phyloP scores from a whole-genome alignment of 2,888 invertebrate species.

The Schizaphis graminum region DNA sequence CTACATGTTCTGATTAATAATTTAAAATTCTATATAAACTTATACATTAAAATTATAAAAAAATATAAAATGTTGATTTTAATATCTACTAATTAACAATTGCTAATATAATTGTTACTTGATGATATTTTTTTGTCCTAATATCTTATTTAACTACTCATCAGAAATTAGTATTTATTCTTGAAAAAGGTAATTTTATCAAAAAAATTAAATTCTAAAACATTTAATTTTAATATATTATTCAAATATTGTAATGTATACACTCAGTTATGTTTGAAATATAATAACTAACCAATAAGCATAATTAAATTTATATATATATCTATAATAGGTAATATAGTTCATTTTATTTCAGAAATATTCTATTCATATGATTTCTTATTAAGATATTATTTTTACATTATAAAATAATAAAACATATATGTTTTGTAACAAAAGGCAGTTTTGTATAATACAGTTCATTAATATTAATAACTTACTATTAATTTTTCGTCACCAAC shows the following conservation, averaged over 20 bases:
- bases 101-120: not conserved
- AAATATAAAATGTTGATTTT: not conserved
- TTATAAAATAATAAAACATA: slow-evolving; percentile 43
- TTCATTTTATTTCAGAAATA: slow-evolving; percentile 28
- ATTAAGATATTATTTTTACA: not conserved
- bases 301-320: not conserved
- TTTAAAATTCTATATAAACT: not conserved
- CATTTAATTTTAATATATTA: not conserved
- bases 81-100: not conserved
- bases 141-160: not conserved
- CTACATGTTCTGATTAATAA: not conserved
- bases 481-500: not conserved
- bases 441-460: not conserved
- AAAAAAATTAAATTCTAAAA: not conserved
- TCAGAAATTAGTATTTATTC: not conserved
- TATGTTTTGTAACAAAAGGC: slow-evolving; percentile 7
- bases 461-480: slow-evolving; percentile 13
- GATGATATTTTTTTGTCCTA: not conserved
- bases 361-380: not conserved
- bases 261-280: not conserved
- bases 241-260: not conserved
- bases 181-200: not conserved
- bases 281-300: no score
- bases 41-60: not conserved
- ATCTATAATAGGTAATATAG: not conserved